These are phyloP conservation scores for Halcyon senegalensis DNA, from an alignment of 2,113 vertebrate genomes.

Conservation along the genomic window DNA sequence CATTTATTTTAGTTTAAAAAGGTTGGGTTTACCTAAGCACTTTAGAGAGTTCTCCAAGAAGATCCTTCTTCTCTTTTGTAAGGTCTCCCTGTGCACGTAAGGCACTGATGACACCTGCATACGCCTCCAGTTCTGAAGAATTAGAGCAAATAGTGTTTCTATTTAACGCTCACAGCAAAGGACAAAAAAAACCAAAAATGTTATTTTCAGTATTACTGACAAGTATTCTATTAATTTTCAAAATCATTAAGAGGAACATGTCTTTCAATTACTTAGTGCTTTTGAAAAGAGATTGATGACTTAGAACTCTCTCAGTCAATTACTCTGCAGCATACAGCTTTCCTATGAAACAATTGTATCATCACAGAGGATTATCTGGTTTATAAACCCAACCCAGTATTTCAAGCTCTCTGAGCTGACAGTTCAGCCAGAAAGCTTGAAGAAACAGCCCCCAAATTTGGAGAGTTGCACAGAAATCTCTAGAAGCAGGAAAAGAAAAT, in stretches of 20 bases:
- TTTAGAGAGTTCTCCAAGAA: slow-evolving; percentile 96
- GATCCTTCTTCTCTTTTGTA: slow-evolving; percentile 97
- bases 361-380: background rate
- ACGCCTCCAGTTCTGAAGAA: slow-evolving; percentile 93
- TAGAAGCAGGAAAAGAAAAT: background rate
- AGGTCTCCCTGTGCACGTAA: slow-evolving; percentile 97
- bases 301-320: background rate
- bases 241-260: background rate
- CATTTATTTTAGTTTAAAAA: background rate
- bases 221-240: slow-evolving; percentile 23
- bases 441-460: background rate
- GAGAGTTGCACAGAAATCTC: background rate
- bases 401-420: background rate
- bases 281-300: background rate
- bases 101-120: slow-evolving; percentile 97
- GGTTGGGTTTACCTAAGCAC: slow-evolving; percentile 87
- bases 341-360: background rate
- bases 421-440: background rate
- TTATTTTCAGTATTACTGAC: background rate
- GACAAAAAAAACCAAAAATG: background rate
- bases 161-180: slow-evolving; percentile 38
- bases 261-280: slow-evolving; percentile 13
- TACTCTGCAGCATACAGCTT: background rate
- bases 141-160: slow-evolving; percentile 25
- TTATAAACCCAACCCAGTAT: background rate